Percentiles rank a stretch among this genome's conserved stretches.
These are phyloP conservation scores for Pungitius pungitius DNA, from an alignment of 2,113 vertebrate genomes.

Conservation along the genomic window DNA sequence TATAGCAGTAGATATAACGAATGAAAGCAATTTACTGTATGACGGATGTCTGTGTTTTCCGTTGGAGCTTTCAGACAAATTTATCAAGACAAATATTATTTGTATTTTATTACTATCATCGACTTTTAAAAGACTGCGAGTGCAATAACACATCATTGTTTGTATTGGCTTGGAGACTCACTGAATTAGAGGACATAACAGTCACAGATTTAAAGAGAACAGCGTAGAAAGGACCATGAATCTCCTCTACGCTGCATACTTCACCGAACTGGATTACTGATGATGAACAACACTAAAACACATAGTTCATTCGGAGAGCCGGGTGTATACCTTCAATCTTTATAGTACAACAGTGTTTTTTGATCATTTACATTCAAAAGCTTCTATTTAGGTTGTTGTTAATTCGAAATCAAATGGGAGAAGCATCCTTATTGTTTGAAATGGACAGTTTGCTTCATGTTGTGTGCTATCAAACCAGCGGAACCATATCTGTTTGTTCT, in stretches of 20 bases:
- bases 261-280: conserved; percentile 16
- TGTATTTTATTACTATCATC: background rate
- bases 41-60: background rate
- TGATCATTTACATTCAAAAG: background rate
- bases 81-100: background rate
- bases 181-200: conserved; percentile 8
- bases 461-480: background rate
- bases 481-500: background rate
- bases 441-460: background rate
- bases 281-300: conserved; percentile 13
- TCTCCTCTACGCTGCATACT: conserved; percentile 30
- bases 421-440: background rate
- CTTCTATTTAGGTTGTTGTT: background rate
- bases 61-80: conserved; percentile 9
- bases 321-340: background rate
- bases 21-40: background rate
- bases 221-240: conserved; percentile 12
- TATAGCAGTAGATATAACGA: background rate
- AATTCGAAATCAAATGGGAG: background rate
- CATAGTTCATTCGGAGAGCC: background rate
- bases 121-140: background rate
- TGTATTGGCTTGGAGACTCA: conserved; percentile 8
- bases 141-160: background rate
- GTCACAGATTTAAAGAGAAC: conserved; percentile 5
- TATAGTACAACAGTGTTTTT: background rate